Percentiles rank a stretch among this genome's conserved stretches.
Evolutionary conservation across 1,140 invertebrate genomes (phyloP).

Genomic region (Metaphire vulgaris): DNA sequence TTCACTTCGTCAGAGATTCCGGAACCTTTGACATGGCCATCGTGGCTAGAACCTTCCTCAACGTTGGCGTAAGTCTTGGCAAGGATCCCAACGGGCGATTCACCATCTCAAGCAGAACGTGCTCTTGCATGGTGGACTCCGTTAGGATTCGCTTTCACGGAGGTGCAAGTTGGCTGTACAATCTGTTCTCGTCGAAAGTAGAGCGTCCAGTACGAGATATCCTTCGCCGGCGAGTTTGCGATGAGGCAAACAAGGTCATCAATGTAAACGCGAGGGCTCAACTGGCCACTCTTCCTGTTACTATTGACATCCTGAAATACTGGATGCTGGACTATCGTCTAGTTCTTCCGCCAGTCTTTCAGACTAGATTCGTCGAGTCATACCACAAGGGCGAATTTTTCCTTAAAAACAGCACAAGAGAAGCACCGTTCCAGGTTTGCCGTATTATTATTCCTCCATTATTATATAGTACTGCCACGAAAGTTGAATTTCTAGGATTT

Average conservation of each 20-base stretch:
- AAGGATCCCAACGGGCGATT: constrained; percentile 8
- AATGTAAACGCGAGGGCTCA: background rate
- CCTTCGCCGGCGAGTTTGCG: background rate
- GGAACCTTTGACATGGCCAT: constrained; percentile 11
- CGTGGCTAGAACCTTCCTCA: constrained; percentile 4
- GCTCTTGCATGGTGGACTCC: background rate
- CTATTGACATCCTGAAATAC: background rate
- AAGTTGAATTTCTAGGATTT: too few species aligned
- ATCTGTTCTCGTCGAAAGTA: constrained; percentile 11
- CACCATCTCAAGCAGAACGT: background rate
- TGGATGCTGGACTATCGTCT: constrained; percentile 15
- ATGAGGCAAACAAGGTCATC: background rate
- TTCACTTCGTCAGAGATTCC: constrained; percentile 7
- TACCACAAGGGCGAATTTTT: constrained; percentile 4
- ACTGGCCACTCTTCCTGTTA: background rate
- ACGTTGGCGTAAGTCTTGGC: constrained; percentile 2
- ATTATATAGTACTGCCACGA: too few species aligned
- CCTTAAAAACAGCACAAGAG: background rate
- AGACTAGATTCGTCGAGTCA: background rate
- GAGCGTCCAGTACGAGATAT: background rate
- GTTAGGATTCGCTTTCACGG: constrained; percentile 13
- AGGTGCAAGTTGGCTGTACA: constrained; percentile 23
- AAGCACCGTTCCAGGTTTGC: too few species aligned
- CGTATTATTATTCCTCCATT: too few species aligned
- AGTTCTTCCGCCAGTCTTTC: background rate